Evolutionary conservation across 2,888 invertebrate species (phyloP), one percentile per base, ranked within the genome.

Genomic region (Allolobophora icterica): DNA sequence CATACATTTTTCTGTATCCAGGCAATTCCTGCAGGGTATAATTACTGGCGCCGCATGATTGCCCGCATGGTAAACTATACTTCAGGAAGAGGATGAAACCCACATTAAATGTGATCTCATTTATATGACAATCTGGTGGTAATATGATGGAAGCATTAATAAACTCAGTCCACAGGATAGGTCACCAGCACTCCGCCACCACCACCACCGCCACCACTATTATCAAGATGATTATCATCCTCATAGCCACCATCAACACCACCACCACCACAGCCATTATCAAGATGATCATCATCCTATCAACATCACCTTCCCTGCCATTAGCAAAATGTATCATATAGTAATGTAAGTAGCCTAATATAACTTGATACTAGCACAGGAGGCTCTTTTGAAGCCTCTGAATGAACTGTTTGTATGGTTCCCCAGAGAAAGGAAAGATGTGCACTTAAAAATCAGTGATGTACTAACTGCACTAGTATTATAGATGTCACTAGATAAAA

Each of bases 121-220:
- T 71, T 71, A 71, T 71, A 71, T 71, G 71, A 71, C 71, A 71
- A 71, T 71, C 71, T 71, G 71, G 71, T n/a, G 71, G 71, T 71
- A 71, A 71, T 71, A 71, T 30, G 30, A 71, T 71, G n/a, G 71
- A 71, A 71, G n/a, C 71, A 71, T 30, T 71, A 71, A 71, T 13
- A 52, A 24, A n/a, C 71, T 71, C 71, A 71, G 71, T 71, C 71
- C 71, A 71, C 30, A 30, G 71, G 30, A 71, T 21, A 71, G 71
- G n/a, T 71, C 71, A 71, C 71, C 71, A n/a, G 2, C 71, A 71
- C 17, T n/a, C 71, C 71, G n/a, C 58, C 58, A 24, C 58, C 5
- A 24, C 52, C 19, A 19, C 52, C 52, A 24, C 52, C n/a, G n/a
- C 71, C 71, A 71, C 71, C 3, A n/a, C n/a, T 8, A 71, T 71